These are phyloP conservation scores for Chionomys nivalis DNA, from an alignment of 2,113 vertebrate species.

Conservation along the genomic window DNA sequence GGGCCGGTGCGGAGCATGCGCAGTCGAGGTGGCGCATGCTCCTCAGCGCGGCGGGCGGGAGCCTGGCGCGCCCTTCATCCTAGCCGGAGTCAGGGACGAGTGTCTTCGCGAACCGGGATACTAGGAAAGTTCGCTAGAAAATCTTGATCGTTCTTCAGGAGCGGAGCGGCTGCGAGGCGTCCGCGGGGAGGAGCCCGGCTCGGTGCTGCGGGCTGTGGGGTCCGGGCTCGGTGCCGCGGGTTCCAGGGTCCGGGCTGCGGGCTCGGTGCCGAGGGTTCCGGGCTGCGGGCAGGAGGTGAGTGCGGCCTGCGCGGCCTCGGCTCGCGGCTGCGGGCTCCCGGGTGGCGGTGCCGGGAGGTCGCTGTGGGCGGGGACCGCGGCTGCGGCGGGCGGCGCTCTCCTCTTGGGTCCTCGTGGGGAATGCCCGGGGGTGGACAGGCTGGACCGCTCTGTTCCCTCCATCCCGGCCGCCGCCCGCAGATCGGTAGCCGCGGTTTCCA, in stretches of 20 bases:
- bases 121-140: background rate
- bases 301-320: background rate
- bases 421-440: background rate
- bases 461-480: background rate
- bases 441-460: background rate
- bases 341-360: background rate
- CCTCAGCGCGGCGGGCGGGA: background rate
- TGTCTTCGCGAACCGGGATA: too few species aligned
- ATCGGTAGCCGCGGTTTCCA: background rate
- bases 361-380: background rate
- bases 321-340: background rate
- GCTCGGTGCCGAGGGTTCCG: background rate
- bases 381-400: conserved; percentile 56
- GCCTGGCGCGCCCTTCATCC: background rate
- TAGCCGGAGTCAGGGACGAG: background rate
- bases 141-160: background rate
- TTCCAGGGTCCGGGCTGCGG: background rate
- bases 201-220: background rate
- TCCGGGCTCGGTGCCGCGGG: background rate
- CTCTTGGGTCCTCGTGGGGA: background rate
- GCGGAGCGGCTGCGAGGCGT: background rate
- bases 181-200: background rate
- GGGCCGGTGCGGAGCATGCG: conserved; percentile 57
- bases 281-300: background rate
- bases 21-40: conserved; percentile 71